These are phyloP conservation scores for Alviniconcha marisindica DNA, from an alignment of 1,140 invertebrate species.

Conservation along the genomic window DNA sequence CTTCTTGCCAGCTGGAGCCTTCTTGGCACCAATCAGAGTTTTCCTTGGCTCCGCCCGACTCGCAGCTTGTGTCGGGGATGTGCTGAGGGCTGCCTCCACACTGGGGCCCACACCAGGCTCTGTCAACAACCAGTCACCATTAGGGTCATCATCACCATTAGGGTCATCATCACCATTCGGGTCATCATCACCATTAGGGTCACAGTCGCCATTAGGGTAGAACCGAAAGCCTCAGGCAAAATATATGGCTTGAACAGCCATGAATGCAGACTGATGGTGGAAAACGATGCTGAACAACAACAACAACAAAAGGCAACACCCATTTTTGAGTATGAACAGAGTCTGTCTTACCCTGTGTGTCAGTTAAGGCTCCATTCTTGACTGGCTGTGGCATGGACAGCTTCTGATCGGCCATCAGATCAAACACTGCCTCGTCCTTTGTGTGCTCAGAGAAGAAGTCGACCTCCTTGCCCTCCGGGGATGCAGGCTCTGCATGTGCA, in stretches of 20 bases:
- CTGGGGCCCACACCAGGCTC: slow-evolving; percentile 75
- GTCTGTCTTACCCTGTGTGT: background rate
- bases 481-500: slow-evolving; percentile 48
- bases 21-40: slow-evolving; percentile 83
- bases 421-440: slow-evolving; percentile 22
- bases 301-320: no score
- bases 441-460: slow-evolving; percentile 89
- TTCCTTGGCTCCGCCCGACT: slow-evolving; percentile 79
- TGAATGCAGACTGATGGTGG: no score
- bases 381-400: slow-evolving; percentile 67
- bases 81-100: slow-evolving; percentile 77
- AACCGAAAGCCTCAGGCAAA: no score
- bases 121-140: slow-evolving; percentile 26
- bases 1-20: slow-evolving; percentile 73
- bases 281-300: no score
- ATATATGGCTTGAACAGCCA: no score
- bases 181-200: no score
- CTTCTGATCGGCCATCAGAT: slow-evolving; percentile 57
- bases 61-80: slow-evolving; percentile 72
- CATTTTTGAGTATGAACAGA: no score
- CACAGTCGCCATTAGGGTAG: no score
- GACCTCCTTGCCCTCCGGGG: slow-evolving; percentile 79
- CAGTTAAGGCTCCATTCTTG: slow-evolving; percentile 58
- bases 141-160: no score
- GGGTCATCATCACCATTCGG: no score